Percentiles rank a stretch among this genome's conserved stretches.
Evolutionary conservation across 37 sponge, comb jelly and placozoan species (phyloP).

Genomic region (Geodia barretti): DNA sequence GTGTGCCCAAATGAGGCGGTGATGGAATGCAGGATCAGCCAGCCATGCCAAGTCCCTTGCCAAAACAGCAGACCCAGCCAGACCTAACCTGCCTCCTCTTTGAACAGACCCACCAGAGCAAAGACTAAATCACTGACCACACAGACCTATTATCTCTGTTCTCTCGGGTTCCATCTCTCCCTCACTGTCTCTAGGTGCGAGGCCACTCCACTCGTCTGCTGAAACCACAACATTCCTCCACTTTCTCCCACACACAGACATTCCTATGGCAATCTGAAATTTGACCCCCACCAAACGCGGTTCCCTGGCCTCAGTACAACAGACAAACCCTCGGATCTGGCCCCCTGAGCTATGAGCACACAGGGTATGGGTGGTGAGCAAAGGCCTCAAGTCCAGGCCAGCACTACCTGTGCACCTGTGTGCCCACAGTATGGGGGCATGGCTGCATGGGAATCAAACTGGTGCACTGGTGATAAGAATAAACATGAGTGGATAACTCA

Average conservation of each 20-base stretch:
- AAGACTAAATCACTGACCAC: background rate
- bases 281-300: background rate
- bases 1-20: background rate
- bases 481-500: too few species aligned
- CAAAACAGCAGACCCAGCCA: too few species aligned
- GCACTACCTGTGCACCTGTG: constrained; percentile 87
- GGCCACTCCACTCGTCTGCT: background rate
- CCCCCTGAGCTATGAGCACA: constrained; percentile 42
- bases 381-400: background rate
- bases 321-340: too few species aligned
- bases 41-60: background rate
- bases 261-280: background rate
- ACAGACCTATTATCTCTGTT: background rate
- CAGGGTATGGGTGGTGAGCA: constrained; percentile 65
- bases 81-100: too few species aligned
- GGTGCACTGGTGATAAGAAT: too few species aligned
- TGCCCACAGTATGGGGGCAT: constrained; percentile 54
- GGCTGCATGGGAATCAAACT: background rate
- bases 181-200: background rate
- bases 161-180: background rate
- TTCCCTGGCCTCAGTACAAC: too few species aligned
- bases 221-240: background rate
- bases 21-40: background rate
- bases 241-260: too few species aligned
- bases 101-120: too few species aligned